Percentiles rank a stretch among this genome's conserved stretches.
Evolutionary conservation across 53 echinoderm and acorn worm genomes (phyloP).

Genomic region (Astropecten irregularis): DNA sequence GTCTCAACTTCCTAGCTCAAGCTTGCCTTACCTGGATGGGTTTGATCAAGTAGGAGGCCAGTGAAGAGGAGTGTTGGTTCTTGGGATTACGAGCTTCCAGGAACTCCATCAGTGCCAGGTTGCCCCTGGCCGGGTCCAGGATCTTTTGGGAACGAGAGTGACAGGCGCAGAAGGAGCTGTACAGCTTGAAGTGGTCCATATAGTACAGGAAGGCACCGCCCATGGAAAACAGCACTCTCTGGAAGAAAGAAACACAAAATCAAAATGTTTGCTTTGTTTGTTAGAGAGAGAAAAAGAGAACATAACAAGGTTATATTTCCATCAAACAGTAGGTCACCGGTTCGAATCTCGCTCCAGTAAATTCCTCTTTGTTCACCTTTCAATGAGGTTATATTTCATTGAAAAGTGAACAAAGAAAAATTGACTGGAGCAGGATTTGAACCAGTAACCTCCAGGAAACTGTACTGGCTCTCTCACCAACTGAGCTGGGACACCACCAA

Average conservation of each 20-base stretch:
- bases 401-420: too few species aligned
- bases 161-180: slow-evolving; percentile 97
- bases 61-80: slow-evolving; percentile 93
- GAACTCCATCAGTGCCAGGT: slow-evolving; percentile 87
- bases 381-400: too few species aligned
- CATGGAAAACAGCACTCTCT: slow-evolving; percentile 83
- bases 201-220: slow-evolving; percentile 90
- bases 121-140: slow-evolving; percentile 84
- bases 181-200: slow-evolving; percentile 99
- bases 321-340: too few species aligned
- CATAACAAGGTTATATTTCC: too few species aligned
- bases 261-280: not conserved
- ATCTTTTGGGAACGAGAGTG: slow-evolving; percentile 96
- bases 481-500: too few species aligned
- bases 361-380: too few species aligned
- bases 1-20: too few species aligned
- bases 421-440: too few species aligned
- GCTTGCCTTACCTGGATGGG: slow-evolving; percentile 90
- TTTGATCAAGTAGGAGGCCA: slow-evolving; percentile 94
- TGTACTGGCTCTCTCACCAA: too few species aligned
- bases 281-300: too few species aligned
- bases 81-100: slow-evolving; percentile 96
- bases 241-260: slow-evolving; percentile 5
- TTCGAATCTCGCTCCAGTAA: too few species aligned
- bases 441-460: too few species aligned